These are phyloP conservation scores for Sebastiscus tertius DNA, from an alignment of 2,797 vertebrate species.

Conservation along the genomic window DNA sequence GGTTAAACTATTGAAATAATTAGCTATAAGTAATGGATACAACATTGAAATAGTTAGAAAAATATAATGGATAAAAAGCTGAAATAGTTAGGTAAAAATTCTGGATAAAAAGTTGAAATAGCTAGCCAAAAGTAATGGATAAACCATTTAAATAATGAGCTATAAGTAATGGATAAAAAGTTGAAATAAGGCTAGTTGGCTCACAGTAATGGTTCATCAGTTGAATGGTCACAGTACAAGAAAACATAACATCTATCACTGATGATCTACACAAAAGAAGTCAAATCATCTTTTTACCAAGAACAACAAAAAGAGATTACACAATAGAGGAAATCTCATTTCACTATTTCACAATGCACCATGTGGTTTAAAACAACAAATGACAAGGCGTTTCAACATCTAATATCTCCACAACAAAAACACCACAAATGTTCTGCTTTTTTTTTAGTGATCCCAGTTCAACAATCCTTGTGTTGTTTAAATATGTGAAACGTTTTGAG, in stretches of 20 bases:
- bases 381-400: not conserved
- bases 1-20: no score
- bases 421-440: not conserved
- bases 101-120: not conserved
- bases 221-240: not conserved
- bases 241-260: not conserved
- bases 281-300: not conserved
- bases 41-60: not conserved
- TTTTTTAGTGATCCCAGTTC: accelerated
- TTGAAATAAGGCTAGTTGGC: not conserved
- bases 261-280: not conserved
- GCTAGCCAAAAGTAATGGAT: not conserved
- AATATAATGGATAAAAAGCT: not conserved
- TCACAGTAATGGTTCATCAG: not conserved
- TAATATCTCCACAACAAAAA: not conserved
- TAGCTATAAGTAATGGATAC: not conserved
- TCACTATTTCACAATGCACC: not conserved
- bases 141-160: no score
- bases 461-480: not conserved
- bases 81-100: no score
- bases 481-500: not conserved
- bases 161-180: not conserved
- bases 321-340: not conserved
- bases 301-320: not conserved
- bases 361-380: no score